phyloP scores from a whole-genome alignment of 2,797 vertebrate genomes.

The Acanthopagrus latus region DNA sequence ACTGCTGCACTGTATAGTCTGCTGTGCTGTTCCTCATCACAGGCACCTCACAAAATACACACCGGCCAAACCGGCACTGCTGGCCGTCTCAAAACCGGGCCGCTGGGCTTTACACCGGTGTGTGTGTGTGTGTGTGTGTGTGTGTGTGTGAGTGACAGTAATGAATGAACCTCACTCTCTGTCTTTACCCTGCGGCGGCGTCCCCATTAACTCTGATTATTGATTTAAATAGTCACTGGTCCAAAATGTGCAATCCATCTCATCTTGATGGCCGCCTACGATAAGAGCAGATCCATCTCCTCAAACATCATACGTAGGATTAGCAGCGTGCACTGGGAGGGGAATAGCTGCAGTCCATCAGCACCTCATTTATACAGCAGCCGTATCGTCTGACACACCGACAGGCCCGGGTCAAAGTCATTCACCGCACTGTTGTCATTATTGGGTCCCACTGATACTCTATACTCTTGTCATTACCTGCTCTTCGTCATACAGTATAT shows the following conservation, averaged over 20 bases:
- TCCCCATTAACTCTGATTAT: constrained; percentile 44
- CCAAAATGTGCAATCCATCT: constrained; percentile 37
- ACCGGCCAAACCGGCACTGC: constrained; percentile 43
- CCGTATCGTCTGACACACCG: constrained; percentile 39
- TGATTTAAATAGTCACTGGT: constrained; percentile 37
- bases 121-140: constrained; percentile 28
- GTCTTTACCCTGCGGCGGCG: constrained; percentile 1
- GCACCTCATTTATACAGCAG: constrained; percentile 60
- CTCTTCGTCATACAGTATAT: constrained; percentile 26
- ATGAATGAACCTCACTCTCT: constrained; percentile 40
- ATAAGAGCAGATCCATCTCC: constrained; percentile 28
- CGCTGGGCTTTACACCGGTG: constrained; percentile 50
- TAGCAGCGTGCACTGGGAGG: constrained; percentile 23
- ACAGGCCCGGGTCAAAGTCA: constrained; percentile 56
- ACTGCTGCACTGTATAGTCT: constrained; percentile 50
- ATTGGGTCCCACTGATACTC: constrained; percentile 46
- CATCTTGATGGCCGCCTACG: neutral
- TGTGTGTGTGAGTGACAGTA: constrained; percentile 38
- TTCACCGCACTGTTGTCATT: constrained; percentile 32
- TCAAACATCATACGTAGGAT: constrained; percentile 20
- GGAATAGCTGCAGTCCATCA: constrained; percentile 57
- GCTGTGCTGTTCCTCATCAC: constrained; percentile 80
- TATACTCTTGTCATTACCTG: constrained; percentile 48
- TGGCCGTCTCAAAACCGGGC: constrained; percentile 37
- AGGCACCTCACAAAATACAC: constrained; percentile 82